These are phyloP conservation scores for Ferrisia virgata DNA, from an alignment of 2,888 invertebrate species.

Conservation along the genomic window DNA sequence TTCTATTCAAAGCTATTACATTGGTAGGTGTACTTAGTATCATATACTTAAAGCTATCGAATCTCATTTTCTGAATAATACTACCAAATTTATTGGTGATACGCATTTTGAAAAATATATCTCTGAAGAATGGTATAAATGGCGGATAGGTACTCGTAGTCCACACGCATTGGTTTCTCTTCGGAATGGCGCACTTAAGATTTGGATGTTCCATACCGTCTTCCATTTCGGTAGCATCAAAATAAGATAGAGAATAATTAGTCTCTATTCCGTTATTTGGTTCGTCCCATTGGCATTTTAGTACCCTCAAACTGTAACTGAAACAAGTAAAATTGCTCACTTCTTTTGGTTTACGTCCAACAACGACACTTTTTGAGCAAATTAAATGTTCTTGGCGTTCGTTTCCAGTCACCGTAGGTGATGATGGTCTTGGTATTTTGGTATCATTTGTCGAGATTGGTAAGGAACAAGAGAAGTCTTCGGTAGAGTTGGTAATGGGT, in stretches of 20 bases:
- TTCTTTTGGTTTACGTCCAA: conserved; percentile 58
- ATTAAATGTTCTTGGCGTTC: conserved; percentile 52
- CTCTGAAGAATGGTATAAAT: conserved; percentile 57
- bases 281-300: conserved; percentile 72
- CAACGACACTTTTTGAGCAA: conserved; percentile 59
- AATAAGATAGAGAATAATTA: conserved; percentile 58
- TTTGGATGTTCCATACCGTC: conserved; percentile 47
- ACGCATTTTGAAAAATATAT: conserved; percentile 62
- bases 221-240: conserved; percentile 54
- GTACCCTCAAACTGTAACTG: conserved; percentile 68
- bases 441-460: no score
- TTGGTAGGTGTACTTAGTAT: no score
- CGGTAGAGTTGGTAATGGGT: conserved; percentile 57
- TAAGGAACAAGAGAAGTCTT: conserved; percentile 56
- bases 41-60: no score
- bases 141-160: conserved; percentile 56
- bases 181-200: conserved; percentile 50
- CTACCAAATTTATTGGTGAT: conserved; percentile 64
- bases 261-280: conserved; percentile 61
- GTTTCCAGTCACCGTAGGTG: no score
- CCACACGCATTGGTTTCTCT: conserved; percentile 56
- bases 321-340: conserved; percentile 65
- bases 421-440: no score
- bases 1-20: no score
- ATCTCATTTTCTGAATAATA: conserved; percentile 54